Evolutionary conservation across 2,113 vertebrate species (phyloP).

Genomic region (Entelurus aequoreus): DNA sequence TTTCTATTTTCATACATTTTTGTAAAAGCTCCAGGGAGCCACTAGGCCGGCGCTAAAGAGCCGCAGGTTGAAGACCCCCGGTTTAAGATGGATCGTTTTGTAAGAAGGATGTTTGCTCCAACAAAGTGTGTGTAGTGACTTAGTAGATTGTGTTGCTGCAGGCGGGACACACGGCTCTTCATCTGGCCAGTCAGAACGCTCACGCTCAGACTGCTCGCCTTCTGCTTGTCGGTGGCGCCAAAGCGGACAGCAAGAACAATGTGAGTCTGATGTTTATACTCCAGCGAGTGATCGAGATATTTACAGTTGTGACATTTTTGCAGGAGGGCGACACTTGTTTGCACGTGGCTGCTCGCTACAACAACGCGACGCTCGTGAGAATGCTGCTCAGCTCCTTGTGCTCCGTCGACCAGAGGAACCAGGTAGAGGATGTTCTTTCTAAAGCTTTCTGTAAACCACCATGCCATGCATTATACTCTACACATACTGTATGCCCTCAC

Average conservation of each 20-base stretch:
- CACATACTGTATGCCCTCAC: too few species aligned
- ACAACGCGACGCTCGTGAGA: constrained; percentile 82
- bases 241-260: constrained; percentile 82
- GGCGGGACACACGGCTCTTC: constrained; percentile 87
- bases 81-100: too few species aligned
- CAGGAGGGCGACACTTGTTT: constrained; percentile 88
- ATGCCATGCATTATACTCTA: too few species aligned
- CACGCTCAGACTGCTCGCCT: constrained; percentile 79
- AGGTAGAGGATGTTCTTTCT: constrained; percentile 62
- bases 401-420: constrained; percentile 84
- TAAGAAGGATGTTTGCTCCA: too few species aligned
- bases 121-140: too few species aligned
- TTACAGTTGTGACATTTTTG: constrained; percentile 49
- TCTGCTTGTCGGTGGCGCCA: constrained; percentile 81
- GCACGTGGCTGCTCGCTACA: constrained; percentile 87
- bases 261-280: constrained; percentile 49
- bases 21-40: too few species aligned
- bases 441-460: too few species aligned
- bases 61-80: too few species aligned
- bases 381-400: constrained; percentile 84
- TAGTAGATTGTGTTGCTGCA: constrained; percentile 34
- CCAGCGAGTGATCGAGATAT: too few species aligned
- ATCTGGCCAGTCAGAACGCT: constrained; percentile 89
- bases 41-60: too few species aligned
- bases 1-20: too few species aligned